A percentile compares a stretch with the other conserved stretches of the same genome.
These are phyloP conservation scores for Psammodynastes pulverulentus DNA, from an alignment of 2,113 vertebrate species.

Conservation along the genomic window DNA sequence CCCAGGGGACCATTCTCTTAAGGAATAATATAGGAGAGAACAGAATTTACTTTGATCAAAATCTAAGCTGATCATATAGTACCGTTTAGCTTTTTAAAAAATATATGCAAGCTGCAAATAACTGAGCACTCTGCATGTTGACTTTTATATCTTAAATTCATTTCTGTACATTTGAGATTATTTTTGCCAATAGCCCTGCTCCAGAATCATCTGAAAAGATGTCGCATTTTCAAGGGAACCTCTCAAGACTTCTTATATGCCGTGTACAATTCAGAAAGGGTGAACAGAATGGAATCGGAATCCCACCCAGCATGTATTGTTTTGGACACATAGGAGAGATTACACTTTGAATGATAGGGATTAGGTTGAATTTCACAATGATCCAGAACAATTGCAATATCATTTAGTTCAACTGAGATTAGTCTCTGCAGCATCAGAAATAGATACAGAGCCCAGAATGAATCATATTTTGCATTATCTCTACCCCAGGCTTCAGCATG, in stretches of 20 bases:
- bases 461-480: not conserved
- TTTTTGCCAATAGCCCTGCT: not conserved
- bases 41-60: not conserved
- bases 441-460: not conserved
- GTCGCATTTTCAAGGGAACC: not conserved
- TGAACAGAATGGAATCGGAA: not conserved
- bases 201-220: not conserved
- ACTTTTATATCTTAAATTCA: not conserved
- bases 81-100: not conserved
- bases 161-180: not conserved
- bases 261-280: not conserved
- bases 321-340: not conserved
- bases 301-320: not conserved
- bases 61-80: not conserved
- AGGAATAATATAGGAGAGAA: not conserved
- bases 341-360: not conserved
- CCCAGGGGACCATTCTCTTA: not conserved
- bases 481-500: not conserved
- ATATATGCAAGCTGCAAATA: not conserved
- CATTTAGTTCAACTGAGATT: not conserved
- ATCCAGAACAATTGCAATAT: not conserved
- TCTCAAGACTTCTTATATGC: not conserved
- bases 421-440: not conserved
- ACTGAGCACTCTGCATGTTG: not conserved
- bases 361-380: not conserved